Evolutionary conservation across 2,888 invertebrate species (phyloP).

Genomic region (Heterodera filipjevi): DNA sequence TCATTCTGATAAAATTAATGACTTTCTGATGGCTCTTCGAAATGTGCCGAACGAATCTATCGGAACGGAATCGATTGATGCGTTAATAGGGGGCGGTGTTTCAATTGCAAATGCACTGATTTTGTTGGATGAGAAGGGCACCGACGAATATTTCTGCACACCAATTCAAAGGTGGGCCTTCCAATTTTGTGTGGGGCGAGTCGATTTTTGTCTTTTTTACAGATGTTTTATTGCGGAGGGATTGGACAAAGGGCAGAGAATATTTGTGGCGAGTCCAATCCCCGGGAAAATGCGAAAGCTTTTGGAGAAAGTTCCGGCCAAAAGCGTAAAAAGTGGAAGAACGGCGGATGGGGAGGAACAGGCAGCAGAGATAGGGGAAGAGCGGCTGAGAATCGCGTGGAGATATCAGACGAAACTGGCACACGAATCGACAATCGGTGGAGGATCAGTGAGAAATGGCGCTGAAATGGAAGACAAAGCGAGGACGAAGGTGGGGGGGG

Average conservation of each 20-base stretch:
- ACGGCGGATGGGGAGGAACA: background rate
- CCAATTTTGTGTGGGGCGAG: background rate
- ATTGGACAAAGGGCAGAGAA: background rate
- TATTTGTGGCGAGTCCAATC: background rate
- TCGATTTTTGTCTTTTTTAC: background rate
- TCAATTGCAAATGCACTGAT: background rate
- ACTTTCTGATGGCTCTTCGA: background rate
- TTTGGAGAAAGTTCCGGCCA: background rate
- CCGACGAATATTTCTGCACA: background rate
- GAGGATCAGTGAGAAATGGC: background rate
- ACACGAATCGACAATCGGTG: background rate
- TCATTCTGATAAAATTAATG: background rate
- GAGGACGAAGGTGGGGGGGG: background rate
- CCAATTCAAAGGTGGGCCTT: conserved; percentile 1
- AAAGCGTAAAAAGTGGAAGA: background rate
- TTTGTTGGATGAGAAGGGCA: conserved; percentile 12
- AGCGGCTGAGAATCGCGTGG: conserved; percentile 3
- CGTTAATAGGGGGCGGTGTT: background rate
- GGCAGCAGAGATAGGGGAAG: background rate
- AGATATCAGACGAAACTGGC: background rate
- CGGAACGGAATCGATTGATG: conserved; percentile 7
- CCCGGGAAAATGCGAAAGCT: background rate
- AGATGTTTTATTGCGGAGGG: conserved; percentile 11
- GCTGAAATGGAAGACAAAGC: background rate
- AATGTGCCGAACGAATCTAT: background rate